phyloP scores from a whole-genome alignment of 23 tunicate species.

The Clavelina lepadiformis region DNA sequence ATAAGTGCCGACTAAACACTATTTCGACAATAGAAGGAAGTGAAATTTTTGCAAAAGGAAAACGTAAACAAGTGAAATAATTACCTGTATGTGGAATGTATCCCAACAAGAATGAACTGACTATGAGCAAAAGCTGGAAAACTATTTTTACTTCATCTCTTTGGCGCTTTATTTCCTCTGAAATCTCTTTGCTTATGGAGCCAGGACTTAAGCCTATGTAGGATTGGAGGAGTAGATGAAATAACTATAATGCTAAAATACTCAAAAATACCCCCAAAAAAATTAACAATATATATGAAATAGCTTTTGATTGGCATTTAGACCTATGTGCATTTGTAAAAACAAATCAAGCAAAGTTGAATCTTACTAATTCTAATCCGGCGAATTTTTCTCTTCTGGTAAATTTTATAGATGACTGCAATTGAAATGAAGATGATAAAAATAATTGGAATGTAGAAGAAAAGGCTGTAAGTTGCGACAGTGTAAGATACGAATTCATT shows the following conservation, averaged over 20 bases:
- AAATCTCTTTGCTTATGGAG: not conserved
- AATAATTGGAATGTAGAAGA: conserved; percentile 8
- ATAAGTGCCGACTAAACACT: no score
- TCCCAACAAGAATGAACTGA: not conserved
- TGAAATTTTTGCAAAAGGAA: not conserved
- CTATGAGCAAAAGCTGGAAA: not conserved
- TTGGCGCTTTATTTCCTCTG: conserved; percentile 6
- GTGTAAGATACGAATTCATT: conserved; percentile 1
- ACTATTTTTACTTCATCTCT: not conserved
- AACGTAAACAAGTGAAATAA: not conserved
- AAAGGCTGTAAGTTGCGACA: conserved; percentile 1
- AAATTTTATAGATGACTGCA: not conserved
- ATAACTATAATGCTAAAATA: no score
- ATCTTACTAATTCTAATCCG: conserved; percentile 3
- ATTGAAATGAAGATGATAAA: conserved; percentile 2
- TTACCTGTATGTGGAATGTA: conserved; percentile 1
- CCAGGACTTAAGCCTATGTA: not conserved
- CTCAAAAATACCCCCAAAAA: no score
- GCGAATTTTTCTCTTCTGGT: conserved; percentile 3
- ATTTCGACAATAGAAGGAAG: no score
- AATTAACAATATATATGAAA: no score
- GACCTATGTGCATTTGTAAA: no score
- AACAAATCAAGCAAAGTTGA: no score
- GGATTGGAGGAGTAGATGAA: no score
- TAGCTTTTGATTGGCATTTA: no score